Evolutionary conservation across 2,113 vertebrate species (phyloP), one percentile per base, ranked within the genome.

Genomic region (Henicopernis longicauda): DNA sequence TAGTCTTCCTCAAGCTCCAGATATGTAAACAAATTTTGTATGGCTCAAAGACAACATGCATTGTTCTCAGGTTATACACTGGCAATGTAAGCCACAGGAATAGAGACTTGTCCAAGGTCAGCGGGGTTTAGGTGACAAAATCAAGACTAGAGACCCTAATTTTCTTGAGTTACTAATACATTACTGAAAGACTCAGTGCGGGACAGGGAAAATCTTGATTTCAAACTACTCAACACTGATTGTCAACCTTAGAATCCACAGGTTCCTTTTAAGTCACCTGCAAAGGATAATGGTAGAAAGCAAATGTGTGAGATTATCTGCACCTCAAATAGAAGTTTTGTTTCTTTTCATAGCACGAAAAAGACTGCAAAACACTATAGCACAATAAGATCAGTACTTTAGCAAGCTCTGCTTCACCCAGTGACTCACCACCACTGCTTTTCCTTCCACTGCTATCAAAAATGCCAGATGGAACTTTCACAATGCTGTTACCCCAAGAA

Each of bases 401-500:
- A 67, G 32, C 27, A 94, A 66, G 79, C 12, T 70, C 36, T 66
- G 11, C 59, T 91, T 79, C 38, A 49, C 7, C 15, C 40, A 95
- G 49, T 74, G 27, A 98, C 98, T 99, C 86, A 99, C 99, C 98
- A 9, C 94, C 92, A 94, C 98, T 98, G 80, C 69, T 97, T 67
- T 96, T 98, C 62, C 96, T 98, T 82, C 97, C 92, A 63, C 62
- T 96, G 54, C 79, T 88, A 67, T 99, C 99, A 94, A 99, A 98
- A 97, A 98, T 98, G 18, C 99, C 99, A 19, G 98, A 98, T 6
- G 99, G 98, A 89, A 98, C 98, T 97, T 98, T 99, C 54, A 99
- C 99, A 72, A 99, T 99, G 94, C 99, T 99, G 91, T 98, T 98
- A 47, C 97, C 97, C 82, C 97, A 97, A 0, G 94, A 40, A 34